phyloP scores from a whole-genome alignment of 2,113 vertebrate species.

The Miniopterus natalensis region DNA sequence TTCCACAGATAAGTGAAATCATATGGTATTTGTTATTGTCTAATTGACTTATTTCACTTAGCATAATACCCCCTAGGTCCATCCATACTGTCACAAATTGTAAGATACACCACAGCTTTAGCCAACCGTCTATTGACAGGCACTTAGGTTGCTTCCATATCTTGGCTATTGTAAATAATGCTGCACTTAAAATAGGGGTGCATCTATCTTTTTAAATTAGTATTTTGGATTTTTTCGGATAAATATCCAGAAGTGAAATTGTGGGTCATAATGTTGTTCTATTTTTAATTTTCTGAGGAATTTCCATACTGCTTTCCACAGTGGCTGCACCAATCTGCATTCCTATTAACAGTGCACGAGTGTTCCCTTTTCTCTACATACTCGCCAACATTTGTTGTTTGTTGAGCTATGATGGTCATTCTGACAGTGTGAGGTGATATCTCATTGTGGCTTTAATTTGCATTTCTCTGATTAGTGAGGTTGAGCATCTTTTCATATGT shows the following conservation, averaged over 20 bases:
- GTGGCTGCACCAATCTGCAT: not conserved
- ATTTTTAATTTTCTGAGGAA: not conserved
- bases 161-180: not conserved
- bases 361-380: not conserved
- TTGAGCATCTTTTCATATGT: not conserved
- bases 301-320: not conserved
- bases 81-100: not conserved
- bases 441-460: not conserved
- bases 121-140: not conserved
- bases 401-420: not conserved
- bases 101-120: not conserved
- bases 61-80: not conserved
- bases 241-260: not conserved
- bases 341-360: not conserved
- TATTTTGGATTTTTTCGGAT: not conserved
- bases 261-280: not conserved
- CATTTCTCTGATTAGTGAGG: not conserved
- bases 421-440: not conserved
- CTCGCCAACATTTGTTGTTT: not conserved
- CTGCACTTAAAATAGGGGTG: not conserved
- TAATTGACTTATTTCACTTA: not conserved
- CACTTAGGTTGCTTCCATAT: not conserved
- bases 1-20: not conserved
- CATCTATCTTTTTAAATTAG: not conserved
- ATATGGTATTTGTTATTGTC: not conserved